Percentiles rank a stretch among this genome's conserved stretches.
These are phyloP conservation scores for Ceraclea dissimilis DNA, from an alignment of 2,888 invertebrate genomes.

Conservation along the genomic window DNA sequence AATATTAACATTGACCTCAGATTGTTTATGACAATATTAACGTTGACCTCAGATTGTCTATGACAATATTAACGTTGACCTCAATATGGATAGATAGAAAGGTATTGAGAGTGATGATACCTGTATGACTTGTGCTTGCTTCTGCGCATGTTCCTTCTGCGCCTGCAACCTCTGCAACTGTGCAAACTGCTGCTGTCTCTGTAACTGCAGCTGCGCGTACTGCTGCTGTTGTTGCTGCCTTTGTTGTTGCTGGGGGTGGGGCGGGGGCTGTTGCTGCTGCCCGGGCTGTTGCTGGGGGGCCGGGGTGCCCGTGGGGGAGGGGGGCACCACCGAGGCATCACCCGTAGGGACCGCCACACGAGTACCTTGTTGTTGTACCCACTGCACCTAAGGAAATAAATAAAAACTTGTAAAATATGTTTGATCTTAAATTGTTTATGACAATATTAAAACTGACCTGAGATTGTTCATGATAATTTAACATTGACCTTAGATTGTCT, in stretches of 20 bases:
- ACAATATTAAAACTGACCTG: no score
- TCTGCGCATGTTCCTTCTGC: conserved; percentile 48
- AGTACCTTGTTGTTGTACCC: conserved; percentile 60
- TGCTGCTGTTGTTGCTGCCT: conserved; percentile 35
- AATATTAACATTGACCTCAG: no score
- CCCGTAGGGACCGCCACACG: conserved; percentile 32
- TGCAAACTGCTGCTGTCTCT: conserved; percentile 57
- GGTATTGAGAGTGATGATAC: no score
- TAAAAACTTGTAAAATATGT: neutral
- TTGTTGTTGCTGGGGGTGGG: conserved; percentile 29
- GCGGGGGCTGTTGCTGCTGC: conserved; percentile 11
- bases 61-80: no score
- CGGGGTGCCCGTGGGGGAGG: neutral
- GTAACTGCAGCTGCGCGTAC: conserved; percentile 44
- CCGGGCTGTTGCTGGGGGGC: conserved; percentile 30
- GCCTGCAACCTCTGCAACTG: conserved; percentile 56
- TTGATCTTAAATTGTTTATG: no score
- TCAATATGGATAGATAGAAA: no score
- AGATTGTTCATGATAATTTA: no score
- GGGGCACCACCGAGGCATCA: conserved; percentile 24
- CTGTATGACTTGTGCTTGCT: conserved; percentile 37
- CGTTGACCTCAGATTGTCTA: no score
- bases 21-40: no score
- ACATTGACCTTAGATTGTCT: no score
- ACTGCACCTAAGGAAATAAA: conserved; percentile 45